Percentiles rank a stretch among this genome's conserved stretches.
phyloP scores from a whole-genome alignment of 92 coral and sea anemone species.

The Epizoanthus scotinus region DNA sequence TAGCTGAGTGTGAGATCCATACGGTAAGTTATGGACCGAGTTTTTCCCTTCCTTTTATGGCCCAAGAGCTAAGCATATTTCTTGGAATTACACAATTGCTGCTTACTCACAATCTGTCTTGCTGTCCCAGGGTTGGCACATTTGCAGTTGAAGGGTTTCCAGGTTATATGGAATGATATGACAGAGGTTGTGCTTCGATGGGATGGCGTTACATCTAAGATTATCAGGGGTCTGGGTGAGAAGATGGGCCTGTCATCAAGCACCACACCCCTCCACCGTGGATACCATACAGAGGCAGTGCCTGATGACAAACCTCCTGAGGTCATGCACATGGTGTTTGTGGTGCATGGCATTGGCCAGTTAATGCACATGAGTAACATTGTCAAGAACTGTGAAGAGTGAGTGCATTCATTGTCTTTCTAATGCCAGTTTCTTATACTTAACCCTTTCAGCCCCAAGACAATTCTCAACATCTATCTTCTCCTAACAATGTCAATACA shows the following conservation, averaged over 20 bases:
- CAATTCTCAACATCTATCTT: too few species aligned
- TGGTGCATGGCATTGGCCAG: slow-evolving; percentile 97
- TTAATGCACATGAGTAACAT: slow-evolving; percentile 88
- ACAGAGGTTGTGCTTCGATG: slow-evolving; percentile 89
- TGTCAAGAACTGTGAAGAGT: slow-evolving; percentile 83
- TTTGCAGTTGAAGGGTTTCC: slow-evolving; percentile 74
- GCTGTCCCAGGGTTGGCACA: slow-evolving; percentile 67
- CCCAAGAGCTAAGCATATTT: too few species aligned
- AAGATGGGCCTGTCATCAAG: slow-evolving; percentile 74
- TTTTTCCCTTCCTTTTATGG: too few species aligned
- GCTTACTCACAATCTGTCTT: neutral
- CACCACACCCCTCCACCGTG: slow-evolving; percentile 88
- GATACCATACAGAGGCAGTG: slow-evolving; percentile 80
- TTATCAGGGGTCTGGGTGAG: slow-evolving; percentile 91
- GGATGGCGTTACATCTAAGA: slow-evolving; percentile 91
- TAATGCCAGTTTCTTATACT: too few species aligned
- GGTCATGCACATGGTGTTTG: slow-evolving; percentile 93
- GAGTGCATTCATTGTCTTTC: slow-evolving; percentile 29
- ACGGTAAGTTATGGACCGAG: too few species aligned
- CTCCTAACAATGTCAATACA: too few species aligned
- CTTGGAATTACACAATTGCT: too few species aligned
- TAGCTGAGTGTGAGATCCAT: too few species aligned
- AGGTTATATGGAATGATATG: slow-evolving; percentile 94
- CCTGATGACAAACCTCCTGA: slow-evolving; percentile 81
- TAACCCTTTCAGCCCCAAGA: too few species aligned